Base-by-base conservation (phyloP, 2,888 invertebrate genomes). In the Lepidocyrtoides sp. region DNA sequence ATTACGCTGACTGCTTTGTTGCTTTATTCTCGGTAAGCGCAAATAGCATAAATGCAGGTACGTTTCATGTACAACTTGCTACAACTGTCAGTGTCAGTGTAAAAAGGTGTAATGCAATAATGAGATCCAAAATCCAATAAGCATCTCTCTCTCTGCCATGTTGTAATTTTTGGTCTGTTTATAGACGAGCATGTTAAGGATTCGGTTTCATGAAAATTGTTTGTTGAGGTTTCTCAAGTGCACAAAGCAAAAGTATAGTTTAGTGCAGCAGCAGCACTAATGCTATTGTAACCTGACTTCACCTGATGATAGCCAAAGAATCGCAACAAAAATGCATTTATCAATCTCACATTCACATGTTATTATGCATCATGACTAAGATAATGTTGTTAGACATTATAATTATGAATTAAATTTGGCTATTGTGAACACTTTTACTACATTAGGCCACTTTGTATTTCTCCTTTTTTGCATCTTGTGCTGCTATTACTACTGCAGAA, bases 231-330 rank as follows among this genome's bases (percentile, higher is more conserved):
- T 26, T 23, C 57, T n/a, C 8, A 23, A 72, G n/a, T n/a, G n/a
- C n/a, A n/a, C 66, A 69, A 10, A 69, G 36, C 17, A 14, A 32
- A n/a, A 57, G 8, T 20, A 2, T 57, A 10, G n/a, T 69, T 69
- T 69, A 8, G n/a, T 10, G 20, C 8, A 20, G 29, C 32, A 87
- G 79, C 63, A 79, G 41, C 54, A 81, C 54, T 14, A 51, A 20
- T 20, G 20, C 17, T n/a, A n/a, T n/a, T n/a, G n/a, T 88, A 88
- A 81, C 81, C 81, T 81, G 54, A 88, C 88, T 87, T 87, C 29
- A 77, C 57, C 69, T 82, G 36, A 26, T 85, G 69, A 75, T 41
- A 75, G 60, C 51, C 14, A 17, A 36, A 54, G 12, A 72, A 44
- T 14, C 12, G 3, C 0, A 69, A 7, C 44, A 17, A 72, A 69